Base-by-base conservation (phyloP, 2,888 invertebrate genomes). In the Tromatobia lineatoria region DNA sequence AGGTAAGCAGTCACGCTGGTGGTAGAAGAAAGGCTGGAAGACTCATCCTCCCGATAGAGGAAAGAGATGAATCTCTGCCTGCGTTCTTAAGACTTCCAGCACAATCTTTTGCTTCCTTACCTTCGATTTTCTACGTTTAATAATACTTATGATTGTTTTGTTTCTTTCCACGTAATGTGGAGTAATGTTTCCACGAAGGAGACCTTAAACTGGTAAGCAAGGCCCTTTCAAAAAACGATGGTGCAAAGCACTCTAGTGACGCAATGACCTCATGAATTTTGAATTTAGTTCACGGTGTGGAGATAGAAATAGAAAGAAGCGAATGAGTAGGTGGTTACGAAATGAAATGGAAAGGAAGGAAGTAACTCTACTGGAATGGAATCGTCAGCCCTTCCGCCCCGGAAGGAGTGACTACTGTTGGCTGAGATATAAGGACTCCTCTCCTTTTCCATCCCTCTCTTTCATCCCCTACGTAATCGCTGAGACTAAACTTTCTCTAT, bases 401-500 rank as follows among this genome's bases (percentile, higher is more conserved):
- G 76, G 81, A 50, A 61, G 85, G 85, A 80, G 83, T 85, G 87
- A 85, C 88, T 87, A 88, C 89, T 88, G 88, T 88, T 88, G 86
- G 83, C 66, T 42, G n/a, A n/a, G 57, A 57, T 42, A 57, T 52
- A 67, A 45, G 50, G 50, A 25, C 47, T 78, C 71, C 38, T 73
- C 57, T 61, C 29, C 42, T 34, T 45, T 61, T 57, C 57, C 50
- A 15, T 59, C 23, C 59, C 18, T 52, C 71, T 71, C 45, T 54
- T 76, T 66, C 42, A 29, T 11, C 50, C 54, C 80, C 80, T 83
- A 77, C 59, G 88, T 91, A 90, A 90, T 90, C 89, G 89, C 61
- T 81, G 85, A 85, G 86, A 86, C 88, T 88, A 88, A 91, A 91
- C 89, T 91, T 91, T 90, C 88, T 86, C 90, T 87, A 91, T 91